phyloP scores from a whole-genome alignment of 2,888 invertebrate genomes.

The Leptodirus hochenwartii region DNA sequence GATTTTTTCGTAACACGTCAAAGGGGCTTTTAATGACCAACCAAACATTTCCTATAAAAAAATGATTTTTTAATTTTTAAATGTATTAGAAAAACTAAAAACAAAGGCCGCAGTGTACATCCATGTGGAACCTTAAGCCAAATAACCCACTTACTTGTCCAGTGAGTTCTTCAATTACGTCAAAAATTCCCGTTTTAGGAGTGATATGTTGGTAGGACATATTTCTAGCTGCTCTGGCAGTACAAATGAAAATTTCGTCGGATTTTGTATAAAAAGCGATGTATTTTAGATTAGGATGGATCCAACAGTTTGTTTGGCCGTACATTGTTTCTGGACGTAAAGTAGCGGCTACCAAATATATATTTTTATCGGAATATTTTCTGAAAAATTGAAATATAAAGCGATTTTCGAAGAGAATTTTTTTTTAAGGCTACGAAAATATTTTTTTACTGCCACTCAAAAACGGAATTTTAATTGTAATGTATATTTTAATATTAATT shows the following conservation, averaged over 20 bases:
- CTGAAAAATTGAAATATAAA: constrained; percentile 26
- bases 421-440: too few species aligned
- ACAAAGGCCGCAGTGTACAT: not conserved
- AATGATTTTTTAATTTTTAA: constrained; percentile 1
- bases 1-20: constrained; percentile 65
- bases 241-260: constrained; percentile 72
- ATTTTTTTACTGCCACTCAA: too few species aligned
- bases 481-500: too few species aligned
- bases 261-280: constrained; percentile 61
- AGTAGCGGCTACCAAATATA: constrained; percentile 91
- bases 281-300: constrained; percentile 88
- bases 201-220: constrained; percentile 93
- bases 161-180: constrained; percentile 45
- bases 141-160: constrained; percentile 35
- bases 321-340: constrained; percentile 99
- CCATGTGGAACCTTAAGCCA: not conserved
- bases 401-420: too few species aligned
- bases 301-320: constrained; percentile 98
- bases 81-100: not conserved
- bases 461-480: too few species aligned
- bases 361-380: constrained; percentile 31
- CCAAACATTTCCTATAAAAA: constrained; percentile 54
- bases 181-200: constrained; percentile 55
- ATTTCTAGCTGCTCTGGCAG: constrained; percentile 76
- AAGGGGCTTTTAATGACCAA: constrained; percentile 62